Percentiles rank a stretch among this genome's conserved stretches.
phyloP scores from a whole-genome alignment of 1,140 invertebrate genomes.

The Drosophila equinoxialis region DNA sequence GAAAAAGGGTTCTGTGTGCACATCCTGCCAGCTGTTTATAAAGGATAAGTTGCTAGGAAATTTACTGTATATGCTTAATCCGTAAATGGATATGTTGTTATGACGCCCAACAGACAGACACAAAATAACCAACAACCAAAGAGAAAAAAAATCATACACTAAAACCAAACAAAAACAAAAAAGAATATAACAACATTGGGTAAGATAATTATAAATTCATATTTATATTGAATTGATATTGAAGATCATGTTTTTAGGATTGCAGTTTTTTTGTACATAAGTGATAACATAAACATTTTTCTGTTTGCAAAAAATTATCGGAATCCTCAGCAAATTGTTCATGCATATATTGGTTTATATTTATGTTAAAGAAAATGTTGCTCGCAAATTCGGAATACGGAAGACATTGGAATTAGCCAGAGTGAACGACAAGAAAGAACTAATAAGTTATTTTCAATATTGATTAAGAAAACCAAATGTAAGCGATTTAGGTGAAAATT shows the following conservation, averaged over 20 bases:
- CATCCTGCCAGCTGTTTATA: constrained; percentile 71
- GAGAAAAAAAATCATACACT: neutral
- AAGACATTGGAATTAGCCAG: too few relatives aligned
- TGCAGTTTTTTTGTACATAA: neutral
- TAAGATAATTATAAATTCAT: constrained; percentile 12
- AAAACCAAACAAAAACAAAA: constrained; percentile 1
- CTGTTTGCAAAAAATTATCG: neutral
- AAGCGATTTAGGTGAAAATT: too few relatives aligned
- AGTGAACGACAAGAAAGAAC: too few relatives aligned
- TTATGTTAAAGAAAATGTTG: too few relatives aligned
- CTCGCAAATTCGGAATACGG: too few relatives aligned
- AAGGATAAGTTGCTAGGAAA: constrained; percentile 73
- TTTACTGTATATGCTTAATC: constrained; percentile 73
- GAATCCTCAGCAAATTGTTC: neutral
- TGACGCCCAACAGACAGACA: constrained; percentile 38
- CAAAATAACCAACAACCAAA: neutral
- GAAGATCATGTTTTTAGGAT: neutral
- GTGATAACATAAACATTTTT: neutral
- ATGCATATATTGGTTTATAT: too few relatives aligned
- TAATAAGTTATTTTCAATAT: too few relatives aligned
- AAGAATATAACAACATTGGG: neutral
- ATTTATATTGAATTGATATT: neutral
- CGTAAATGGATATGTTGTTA: constrained; percentile 74
- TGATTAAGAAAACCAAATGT: too few relatives aligned
- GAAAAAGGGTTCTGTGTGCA: constrained; percentile 37